A percentile compares a stretch with the other conserved stretches of the same genome.
These are phyloP conservation scores for Melanchra persicariae DNA, from an alignment of 2,888 invertebrate species.

Conservation along the genomic window DNA sequence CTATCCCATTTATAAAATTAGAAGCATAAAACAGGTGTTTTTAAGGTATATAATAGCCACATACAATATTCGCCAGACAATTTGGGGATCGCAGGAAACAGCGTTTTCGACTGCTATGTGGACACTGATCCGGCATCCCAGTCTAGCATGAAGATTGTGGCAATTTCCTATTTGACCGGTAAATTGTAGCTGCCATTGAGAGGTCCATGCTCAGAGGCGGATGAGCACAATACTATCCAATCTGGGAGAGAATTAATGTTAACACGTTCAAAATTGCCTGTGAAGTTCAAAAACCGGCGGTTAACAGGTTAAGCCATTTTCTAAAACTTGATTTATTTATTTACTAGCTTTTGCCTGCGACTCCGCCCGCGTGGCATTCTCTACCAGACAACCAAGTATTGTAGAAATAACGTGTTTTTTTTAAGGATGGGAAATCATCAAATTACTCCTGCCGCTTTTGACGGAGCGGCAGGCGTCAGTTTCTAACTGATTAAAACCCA, in stretches of 20 bases:
- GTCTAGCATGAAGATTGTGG: slow-evolving; percentile 18
- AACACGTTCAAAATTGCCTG: not conserved
- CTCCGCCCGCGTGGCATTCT: too few species aligned
- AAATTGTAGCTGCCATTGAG: slow-evolving; percentile 19
- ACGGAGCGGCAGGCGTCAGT: too few species aligned
- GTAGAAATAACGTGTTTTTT: too few species aligned
- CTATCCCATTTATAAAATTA: too few species aligned
- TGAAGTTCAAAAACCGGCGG: too few species aligned
- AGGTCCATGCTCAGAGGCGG: slow-evolving; percentile 1
- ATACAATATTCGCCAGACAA: not conserved
- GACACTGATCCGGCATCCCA: slow-evolving; percentile 10
- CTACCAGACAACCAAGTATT: too few species aligned
- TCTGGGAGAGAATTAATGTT: not conserved
- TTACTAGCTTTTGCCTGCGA: too few species aligned
- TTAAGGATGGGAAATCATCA: too few species aligned
- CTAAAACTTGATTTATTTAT: too few species aligned
- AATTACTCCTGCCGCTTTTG: too few species aligned
- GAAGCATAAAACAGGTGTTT: not conserved
- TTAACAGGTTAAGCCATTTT: too few species aligned
- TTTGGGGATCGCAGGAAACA: slow-evolving; percentile 23
- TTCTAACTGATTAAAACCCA: too few species aligned
- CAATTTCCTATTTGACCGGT: slow-evolving; percentile 29
- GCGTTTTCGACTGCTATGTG: not conserved
- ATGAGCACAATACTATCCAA: slow-evolving; percentile 1
- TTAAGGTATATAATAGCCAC: not conserved